Conservation (phyloP, 2,888 invertebrate genomes). For the Tipula vernalis region DNA sequence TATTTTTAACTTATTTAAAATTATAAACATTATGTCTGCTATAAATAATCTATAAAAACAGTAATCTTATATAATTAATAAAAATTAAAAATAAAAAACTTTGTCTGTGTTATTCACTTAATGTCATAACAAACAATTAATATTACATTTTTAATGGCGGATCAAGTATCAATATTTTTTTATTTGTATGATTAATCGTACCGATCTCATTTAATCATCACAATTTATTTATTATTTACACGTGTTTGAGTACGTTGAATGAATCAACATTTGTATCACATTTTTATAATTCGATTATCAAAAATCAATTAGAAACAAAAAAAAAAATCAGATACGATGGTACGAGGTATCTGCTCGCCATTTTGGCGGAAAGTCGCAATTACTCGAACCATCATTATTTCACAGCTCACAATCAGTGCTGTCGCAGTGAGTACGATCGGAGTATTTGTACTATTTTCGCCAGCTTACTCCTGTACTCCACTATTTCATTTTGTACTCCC, state of each 20-base stretch:
- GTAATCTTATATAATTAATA: background rate
- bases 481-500: too few species aligned
- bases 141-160: background rate
- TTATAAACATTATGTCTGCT: background rate
- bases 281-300: too few species aligned
- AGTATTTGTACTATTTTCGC: too few species aligned
- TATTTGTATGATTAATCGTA: background rate
- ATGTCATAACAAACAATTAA: background rate
- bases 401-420: too few species aligned
- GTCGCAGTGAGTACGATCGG: too few species aligned
- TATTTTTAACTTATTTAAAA: background rate
- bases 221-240: background rate
- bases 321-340: too few species aligned
- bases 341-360: too few species aligned
- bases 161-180: background rate
- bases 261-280: too few species aligned
- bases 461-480: too few species aligned
- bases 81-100: background rate
- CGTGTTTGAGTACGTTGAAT: background rate
- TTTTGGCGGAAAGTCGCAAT: too few species aligned
- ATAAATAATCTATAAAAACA: background rate
- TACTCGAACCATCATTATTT: too few species aligned
- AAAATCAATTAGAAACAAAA: too few species aligned
- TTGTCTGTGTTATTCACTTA: background rate
- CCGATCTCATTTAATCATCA: background rate